Base-by-base conservation (phyloP, 2,888 invertebrate species). In the Amphipoea oculea region DNA sequence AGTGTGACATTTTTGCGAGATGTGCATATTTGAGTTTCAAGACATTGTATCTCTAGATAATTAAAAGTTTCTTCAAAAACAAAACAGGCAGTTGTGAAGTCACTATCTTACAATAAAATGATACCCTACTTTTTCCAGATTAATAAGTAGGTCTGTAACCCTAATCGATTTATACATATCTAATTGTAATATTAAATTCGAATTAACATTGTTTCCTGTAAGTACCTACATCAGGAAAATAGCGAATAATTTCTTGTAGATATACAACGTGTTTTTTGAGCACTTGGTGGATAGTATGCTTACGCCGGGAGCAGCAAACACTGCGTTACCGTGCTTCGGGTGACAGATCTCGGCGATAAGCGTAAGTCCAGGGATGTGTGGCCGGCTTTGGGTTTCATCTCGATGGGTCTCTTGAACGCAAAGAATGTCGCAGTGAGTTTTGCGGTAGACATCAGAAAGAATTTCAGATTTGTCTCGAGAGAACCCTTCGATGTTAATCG, bases 181-280 rank as follows among this genome's bases (percentile, higher is more conserved):
- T 40, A 71, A 54, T 65, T 60, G 29, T 70, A 60, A 62, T 73
- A 62, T 60, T 65, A 20, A 67, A 77, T 29, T 82, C 20, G 14
- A 76, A 63, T 36, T 72, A 60, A 86, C 40, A 78, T 71, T 68
- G 76, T 73, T 82, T 83, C 68, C 67, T 86, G 63, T 42, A 42
- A 42, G 45, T 74, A 29, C n/a, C 12, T 69, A 40, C n/a, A 65
- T 4, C 60, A 74, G 67, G 54, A 73, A 83, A 78, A 67, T 57
- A 66, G 45, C 40, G n/a, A 66, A 51, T 63, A 11, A 48, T 57
- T 63, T 71, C 14, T 63, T 29, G 29, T 71, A 40, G 9, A 2
- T 29, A 4, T 12, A 29, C 29, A 29, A 29, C 29, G 29, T 29
- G 29, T 29, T 29, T 29, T 29, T 29, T 29, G 29, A n/a, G n/a